phyloP scores from a whole-genome alignment of 53 echinoderm and acorn worm genomes.

The Crossaster papposus region DNA sequence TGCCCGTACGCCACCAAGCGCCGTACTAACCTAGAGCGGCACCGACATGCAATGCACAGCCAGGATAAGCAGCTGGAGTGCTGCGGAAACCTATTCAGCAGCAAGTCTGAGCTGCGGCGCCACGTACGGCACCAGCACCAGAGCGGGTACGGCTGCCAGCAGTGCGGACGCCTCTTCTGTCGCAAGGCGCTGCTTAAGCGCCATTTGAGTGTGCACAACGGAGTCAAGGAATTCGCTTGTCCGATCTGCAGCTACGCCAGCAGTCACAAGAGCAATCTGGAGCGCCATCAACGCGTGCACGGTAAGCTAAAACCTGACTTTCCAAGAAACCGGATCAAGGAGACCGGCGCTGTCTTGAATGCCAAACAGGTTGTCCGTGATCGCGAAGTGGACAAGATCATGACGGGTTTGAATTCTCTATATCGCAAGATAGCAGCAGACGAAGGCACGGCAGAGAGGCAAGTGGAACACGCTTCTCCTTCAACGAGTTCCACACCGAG shows the following conservation, averaged over 20 bases:
- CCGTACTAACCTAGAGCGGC: constrained; percentile 69
- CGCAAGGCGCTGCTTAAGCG: constrained; percentile 79
- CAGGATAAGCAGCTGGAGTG: constrained; percentile 65
- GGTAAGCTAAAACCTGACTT: background rate
- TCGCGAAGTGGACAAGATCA: background rate
- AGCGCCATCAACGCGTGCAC: constrained; percentile 77
- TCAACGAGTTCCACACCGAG: background rate
- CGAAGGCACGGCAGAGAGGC: background rate
- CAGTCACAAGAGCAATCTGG: constrained; percentile 82
- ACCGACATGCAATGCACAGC: constrained; percentile 77
- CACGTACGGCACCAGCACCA: constrained; percentile 68
- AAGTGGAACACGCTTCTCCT: background rate
- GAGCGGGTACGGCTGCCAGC: constrained; percentile 65
- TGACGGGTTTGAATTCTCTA: background rate
- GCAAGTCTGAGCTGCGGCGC: constrained; percentile 69
- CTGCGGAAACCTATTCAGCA: constrained; percentile 63
- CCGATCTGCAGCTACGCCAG: constrained; percentile 72
- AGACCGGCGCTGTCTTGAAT: background rate
- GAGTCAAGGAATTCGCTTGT: constrained; percentile 73
- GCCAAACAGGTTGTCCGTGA: background rate
- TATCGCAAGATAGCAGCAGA: background rate
- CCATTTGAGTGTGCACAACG: constrained; percentile 77
- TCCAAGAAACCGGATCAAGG: background rate
- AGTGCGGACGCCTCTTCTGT: constrained; percentile 69
- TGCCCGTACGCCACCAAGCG: constrained; percentile 73